Evolutionary conservation across 30 jellyfish, hydroid and myxozoan species (phyloP).

Genomic region (Turritopsis rubra): DNA sequence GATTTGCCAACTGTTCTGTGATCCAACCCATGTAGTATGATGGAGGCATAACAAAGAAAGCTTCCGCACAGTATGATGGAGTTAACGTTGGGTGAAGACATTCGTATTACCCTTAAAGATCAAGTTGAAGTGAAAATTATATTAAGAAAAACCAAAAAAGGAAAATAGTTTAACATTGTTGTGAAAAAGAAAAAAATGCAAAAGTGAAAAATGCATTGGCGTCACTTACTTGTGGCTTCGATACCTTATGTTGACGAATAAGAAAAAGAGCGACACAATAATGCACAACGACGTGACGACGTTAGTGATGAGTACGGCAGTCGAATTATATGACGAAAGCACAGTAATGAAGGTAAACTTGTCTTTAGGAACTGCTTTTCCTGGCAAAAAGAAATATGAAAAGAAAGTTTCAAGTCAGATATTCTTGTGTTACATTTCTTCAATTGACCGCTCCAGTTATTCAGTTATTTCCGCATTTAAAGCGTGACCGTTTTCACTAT

Average conservation of each 20-base stretch:
- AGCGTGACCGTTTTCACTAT: no score
- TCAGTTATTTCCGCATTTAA: not conserved
- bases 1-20: conserved; percentile 35
- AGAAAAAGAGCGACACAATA: conserved; percentile 37
- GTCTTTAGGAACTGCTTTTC: conserved; percentile 60
- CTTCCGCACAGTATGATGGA: conserved; percentile 62
- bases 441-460: not conserved
- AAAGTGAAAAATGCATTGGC: not conserved
- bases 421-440: not conserved
- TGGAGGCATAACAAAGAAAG: conserved; percentile 59
- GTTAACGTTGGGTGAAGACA: conserved; percentile 78
- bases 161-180: not conserved
- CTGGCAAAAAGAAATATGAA: conserved; percentile 9
- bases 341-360: conserved; percentile 22
- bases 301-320: conserved; percentile 53
- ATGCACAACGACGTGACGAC: conserved; percentile 47
- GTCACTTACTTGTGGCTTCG: conserved; percentile 41
- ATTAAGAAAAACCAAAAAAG: not conserved
- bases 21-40: conserved; percentile 53
- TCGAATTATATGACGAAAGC: conserved; percentile 18
- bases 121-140: not conserved
- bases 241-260: conserved; percentile 56
- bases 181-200: no score
- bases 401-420: no score
- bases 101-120: conserved; percentile 46